Base-by-base conservation (phyloP, 2,797 vertebrate species). In the Champsocephalus esox region DNA sequence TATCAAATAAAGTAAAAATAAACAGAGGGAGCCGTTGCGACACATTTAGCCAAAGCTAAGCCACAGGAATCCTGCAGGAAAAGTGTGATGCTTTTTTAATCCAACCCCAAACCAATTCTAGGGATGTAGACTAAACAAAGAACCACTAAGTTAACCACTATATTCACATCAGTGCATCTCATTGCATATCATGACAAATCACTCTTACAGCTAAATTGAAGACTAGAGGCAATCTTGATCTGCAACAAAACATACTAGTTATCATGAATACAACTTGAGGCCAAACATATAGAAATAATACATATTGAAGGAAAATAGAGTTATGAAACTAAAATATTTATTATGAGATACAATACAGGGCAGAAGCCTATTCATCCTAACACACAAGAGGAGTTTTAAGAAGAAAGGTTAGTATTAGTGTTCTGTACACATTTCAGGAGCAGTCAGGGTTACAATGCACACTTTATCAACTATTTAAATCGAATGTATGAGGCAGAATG, bases 1-100 rank as follows among this genome's bases (percentile, higher is more conserved):
- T 86, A 89, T 92, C 88, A 87, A 88, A 88, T 78, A 69, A 54
- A 88, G 84, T 88, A 71, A 92, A 92, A 91, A 89, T 86, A 92
- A 92, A 91, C 88, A 91, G 32, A 79, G 78, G 78, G 86, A 88
- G 84, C 66, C 46, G 70, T 84, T 88, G 75, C 80, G 82, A 87
- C 86, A 88, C 79, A 90, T 92, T 92, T 84, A 83, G 76, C 80
- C 85, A 90, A 88, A 91, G 64, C 79, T 88, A 92, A 89, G 68
- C 90, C 88, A 75, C 87, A 91, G 85, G 84, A 90, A 88, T 87
- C 74, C 76, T 79, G 19, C 65, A 86, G 75, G 77, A 87, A 90
- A 87, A 84, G 52, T 62, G 70, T 77, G 70, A 78, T 79, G 70
- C 70, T 88, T 86, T 87, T 89, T 86, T 74, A 86, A 88, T 78